These are phyloP conservation scores for Panzeria rudis DNA, from an alignment of 2,888 invertebrate species.

Conservation along the genomic window DNA sequence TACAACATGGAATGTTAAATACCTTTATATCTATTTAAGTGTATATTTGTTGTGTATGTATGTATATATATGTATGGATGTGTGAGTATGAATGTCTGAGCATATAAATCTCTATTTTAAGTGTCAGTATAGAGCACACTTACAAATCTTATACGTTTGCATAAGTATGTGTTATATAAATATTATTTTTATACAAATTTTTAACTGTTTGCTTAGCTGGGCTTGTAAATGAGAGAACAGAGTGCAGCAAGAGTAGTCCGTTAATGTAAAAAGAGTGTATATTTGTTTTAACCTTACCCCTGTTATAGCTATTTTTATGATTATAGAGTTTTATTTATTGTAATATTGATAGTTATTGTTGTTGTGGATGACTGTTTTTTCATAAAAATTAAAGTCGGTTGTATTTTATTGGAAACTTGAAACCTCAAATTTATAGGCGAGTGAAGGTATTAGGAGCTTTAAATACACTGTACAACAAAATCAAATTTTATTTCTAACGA, in stretches of 20 bases:
- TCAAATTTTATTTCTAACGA: no score
- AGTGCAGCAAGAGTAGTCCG: neutral
- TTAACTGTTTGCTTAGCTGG: constrained; percentile 10
- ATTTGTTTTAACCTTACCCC: constrained; percentile 5
- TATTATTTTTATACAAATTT: constrained; percentile 8
- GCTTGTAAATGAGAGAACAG: neutral
- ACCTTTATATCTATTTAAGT: neutral
- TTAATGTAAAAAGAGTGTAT: neutral
- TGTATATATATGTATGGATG: neutral
- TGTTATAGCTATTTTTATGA: constrained; percentile 12
- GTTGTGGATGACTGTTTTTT: neutral
- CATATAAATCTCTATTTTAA: constrained; percentile 67
- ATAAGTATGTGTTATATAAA: constrained; percentile 3
- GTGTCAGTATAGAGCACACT: constrained; percentile 52
- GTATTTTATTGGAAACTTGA: constrained; percentile 37
- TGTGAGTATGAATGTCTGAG: constrained; percentile 23
- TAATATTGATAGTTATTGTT: neutral
- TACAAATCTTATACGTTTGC: constrained; percentile 25
- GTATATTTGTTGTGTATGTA: constrained; percentile 6
- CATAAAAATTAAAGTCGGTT: constrained; percentile 22
- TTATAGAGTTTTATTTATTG: constrained; percentile 1
- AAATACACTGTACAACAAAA: no score
- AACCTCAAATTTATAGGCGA: constrained; percentile 18
- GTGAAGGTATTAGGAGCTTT: neutral
- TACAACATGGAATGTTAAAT: constrained; percentile 8